Base-by-base conservation (phyloP, 2,797 vertebrate species). In the Jordanella pulchra region DNA sequence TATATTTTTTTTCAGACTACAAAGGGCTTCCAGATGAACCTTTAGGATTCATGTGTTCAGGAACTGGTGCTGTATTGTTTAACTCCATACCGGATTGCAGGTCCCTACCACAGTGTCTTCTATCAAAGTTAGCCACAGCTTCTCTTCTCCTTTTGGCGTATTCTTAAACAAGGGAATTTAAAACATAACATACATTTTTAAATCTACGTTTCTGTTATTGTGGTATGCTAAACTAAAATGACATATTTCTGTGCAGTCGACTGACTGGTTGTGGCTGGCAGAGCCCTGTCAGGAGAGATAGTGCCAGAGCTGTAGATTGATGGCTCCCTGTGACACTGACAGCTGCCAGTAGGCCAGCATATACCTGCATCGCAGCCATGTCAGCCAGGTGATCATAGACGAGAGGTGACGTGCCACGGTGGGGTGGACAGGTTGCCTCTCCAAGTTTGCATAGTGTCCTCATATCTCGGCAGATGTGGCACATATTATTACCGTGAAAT, bases 281-380 rank as follows among this genome's bases (percentile, higher is more conserved):
- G 74, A 84, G 80, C 44, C 71, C 74, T 84, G 87, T 87, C 90
- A 86, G 67, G 50, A 73, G 10, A 82, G 91, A 89, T 89, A 86
- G 80, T 51, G 66, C 56, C 53, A 32, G 76, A 84, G 85, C 84
- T 76, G 76, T 73, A 81, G 87, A 93, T 90, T 93, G 91, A 93
- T 90, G 85, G 83, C 83, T 88, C 78, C 67, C 78, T 85, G 87
- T 80, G 90, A 90, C 90, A 79, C 77, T 87, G 90, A 91, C 88
- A 90, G 88, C 84, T 87, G 85, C 78, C 48, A 53, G 82, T 85
- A 84, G 86, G 81, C 83, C 75, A 14, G 79, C 30, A 71, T 78
- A 75, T 90, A 89, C 87, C 88, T 89, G 86, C 39, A 28, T 69
- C 44, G 65, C 72, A 75, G 85, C 83, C 73, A 65, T 87, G 84